A percentile compares a stretch with the other conserved stretches of the same genome.
Evolutionary conservation across 2,888 invertebrate species (phyloP).

Genomic region (Caenorhabditis parvicauda): DNA sequence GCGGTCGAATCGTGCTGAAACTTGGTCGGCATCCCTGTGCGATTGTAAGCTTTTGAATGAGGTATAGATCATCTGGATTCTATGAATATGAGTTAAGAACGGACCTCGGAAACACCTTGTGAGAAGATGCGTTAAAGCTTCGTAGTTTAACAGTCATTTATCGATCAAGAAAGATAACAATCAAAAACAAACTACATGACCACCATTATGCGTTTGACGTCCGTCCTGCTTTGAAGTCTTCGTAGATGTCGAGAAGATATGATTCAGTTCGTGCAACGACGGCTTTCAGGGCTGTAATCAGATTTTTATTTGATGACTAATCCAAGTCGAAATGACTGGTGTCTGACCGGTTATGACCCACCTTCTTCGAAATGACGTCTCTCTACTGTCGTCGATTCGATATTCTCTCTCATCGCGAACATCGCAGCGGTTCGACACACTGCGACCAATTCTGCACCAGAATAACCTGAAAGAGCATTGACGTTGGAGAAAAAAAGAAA

Average conservation of each 20-base stretch:
- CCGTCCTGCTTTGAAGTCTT: constrained; percentile 39
- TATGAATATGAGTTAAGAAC: too few relatives aligned
- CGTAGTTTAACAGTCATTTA: too few relatives aligned
- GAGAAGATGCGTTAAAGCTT: too few relatives aligned
- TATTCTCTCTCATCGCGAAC: constrained; percentile 35
- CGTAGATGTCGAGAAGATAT: constrained; percentile 43
- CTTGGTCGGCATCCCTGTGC: too few relatives aligned
- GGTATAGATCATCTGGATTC: too few relatives aligned
- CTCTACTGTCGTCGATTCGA: constrained; percentile 26
- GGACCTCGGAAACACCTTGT: too few relatives aligned
- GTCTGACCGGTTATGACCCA: neutral
- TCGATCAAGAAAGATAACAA: constrained; percentile 4
- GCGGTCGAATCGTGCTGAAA: too few relatives aligned
- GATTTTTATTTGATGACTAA: too few relatives aligned
- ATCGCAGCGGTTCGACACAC: constrained; percentile 81
- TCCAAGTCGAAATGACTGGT: too few relatives aligned
- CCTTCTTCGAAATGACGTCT: constrained; percentile 32
- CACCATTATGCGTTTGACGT: constrained; percentile 14
- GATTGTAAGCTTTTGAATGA: too few relatives aligned
- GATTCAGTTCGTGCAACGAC: constrained; percentile 46
- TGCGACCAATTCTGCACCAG: constrained; percentile 81
- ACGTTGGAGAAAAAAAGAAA: neutral
- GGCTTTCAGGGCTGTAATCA: constrained; percentile 21
- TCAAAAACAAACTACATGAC: constrained; percentile 1
- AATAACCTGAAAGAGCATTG: constrained; percentile 28